Conservation (phyloP, 2,888 invertebrate genomes). For the Muschampia plurimacula region DNA sequence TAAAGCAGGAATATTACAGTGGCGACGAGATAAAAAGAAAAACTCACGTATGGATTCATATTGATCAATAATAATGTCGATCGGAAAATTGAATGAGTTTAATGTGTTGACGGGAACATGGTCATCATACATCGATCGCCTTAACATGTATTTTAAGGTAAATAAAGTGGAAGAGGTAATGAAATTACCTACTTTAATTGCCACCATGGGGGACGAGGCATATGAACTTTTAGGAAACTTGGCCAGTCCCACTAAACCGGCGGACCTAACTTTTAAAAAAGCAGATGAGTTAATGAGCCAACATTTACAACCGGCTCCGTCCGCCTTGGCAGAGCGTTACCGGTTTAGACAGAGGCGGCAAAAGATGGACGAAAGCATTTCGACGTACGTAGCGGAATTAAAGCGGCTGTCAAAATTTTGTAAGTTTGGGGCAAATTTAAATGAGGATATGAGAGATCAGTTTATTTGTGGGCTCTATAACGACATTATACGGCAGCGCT, state of each 20-base stretch:
- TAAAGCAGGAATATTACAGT: neutral
- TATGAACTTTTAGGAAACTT: neutral
- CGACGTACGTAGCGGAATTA: neutral
- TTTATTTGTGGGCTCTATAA: too few relatives aligned
- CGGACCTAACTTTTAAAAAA: neutral
- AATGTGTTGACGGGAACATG: neutral
- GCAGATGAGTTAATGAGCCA: neutral
- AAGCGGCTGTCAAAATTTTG: neutral
- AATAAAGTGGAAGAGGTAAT: neutral
- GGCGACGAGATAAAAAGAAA: neutral
- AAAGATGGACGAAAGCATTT: neutral
- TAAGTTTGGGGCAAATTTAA: too few relatives aligned
- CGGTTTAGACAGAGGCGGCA: neutral
- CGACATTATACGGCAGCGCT: too few relatives aligned
- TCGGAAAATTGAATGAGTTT: neutral
- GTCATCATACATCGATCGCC: neutral
- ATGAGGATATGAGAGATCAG: too few relatives aligned
- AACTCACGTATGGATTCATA: neutral
- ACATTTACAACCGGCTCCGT: neutral
- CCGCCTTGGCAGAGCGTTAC: neutral
- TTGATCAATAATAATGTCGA: neutral
- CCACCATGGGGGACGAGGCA: neutral
- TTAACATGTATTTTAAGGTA: constrained; percentile 1
- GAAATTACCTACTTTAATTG: constrained; percentile 1
- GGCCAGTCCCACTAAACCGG: neutral